Percentiles rank a stretch among this genome's conserved stretches.
These are phyloP conservation scores for Darevskia mixta DNA, from an alignment of 2,797 vertebrate species.

Conservation along the genomic window DNA sequence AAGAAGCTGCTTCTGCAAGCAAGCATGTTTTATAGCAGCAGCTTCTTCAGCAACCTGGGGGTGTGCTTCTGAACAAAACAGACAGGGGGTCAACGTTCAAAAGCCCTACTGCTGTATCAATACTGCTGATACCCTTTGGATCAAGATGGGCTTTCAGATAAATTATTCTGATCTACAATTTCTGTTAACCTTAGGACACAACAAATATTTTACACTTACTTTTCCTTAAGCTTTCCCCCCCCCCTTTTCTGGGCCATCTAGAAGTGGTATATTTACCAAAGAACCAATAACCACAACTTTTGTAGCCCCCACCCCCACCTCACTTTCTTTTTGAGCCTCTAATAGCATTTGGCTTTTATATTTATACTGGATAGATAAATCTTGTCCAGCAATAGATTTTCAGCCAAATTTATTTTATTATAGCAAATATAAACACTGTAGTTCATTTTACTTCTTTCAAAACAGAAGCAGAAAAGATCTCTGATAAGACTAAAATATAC, in stretches of 20 bases:
- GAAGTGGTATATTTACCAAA: not conserved
- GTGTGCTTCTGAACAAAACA: too few relatives aligned
- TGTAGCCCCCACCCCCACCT: not conserved
- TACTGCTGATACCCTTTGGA: too few relatives aligned
- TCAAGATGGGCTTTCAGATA: too few relatives aligned
- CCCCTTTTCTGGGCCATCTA: not conserved
- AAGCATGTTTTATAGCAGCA: too few relatives aligned
- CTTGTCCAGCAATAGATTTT: not conserved
- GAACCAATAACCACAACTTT: not conserved
- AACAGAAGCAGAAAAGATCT: slow-evolving; percentile 29
- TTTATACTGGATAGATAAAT: not conserved
- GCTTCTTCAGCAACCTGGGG: too few relatives aligned
- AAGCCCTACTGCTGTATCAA: too few relatives aligned
- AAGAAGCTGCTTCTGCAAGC: too few relatives aligned
- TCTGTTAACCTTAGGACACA: too few relatives aligned
- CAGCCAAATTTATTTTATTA: slow-evolving; percentile 64
- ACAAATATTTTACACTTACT: too few relatives aligned
- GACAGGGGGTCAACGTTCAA: too few relatives aligned
- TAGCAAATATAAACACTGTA: slow-evolving; percentile 27
- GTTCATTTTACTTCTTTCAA: slow-evolving; percentile 31
- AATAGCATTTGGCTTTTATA: not conserved
- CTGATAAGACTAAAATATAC: slow-evolving; percentile 39
- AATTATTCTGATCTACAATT: too few relatives aligned
- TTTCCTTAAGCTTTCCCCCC: too few relatives aligned
- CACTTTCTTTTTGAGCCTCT: not conserved